These are phyloP conservation scores for Ganaspis sp. DNA, from an alignment of 1,140 invertebrate species.

Conservation along the genomic window DNA sequence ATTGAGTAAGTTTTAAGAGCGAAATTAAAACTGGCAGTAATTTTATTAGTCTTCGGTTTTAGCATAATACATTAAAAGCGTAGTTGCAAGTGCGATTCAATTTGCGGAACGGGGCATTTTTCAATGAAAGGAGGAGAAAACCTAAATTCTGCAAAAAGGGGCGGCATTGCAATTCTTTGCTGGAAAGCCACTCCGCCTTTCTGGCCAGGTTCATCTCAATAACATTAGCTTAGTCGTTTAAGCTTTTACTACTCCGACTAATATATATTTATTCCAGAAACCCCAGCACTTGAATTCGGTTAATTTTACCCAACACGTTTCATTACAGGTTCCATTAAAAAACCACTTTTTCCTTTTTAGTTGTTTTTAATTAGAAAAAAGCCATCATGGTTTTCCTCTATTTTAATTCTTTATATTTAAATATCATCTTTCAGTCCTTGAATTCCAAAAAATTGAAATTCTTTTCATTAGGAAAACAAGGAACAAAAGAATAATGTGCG, in stretches of 20 bases:
- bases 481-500: no score
- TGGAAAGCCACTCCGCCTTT: slow-evolving; percentile 62
- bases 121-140: slow-evolving; percentile 50
- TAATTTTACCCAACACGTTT: neutral
- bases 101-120: slow-evolving; percentile 59
- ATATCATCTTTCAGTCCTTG: no score
- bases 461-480: no score
- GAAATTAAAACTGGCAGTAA: slow-evolving; percentile 33
- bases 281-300: slow-evolving; percentile 27
- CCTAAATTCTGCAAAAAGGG: slow-evolving; percentile 60
- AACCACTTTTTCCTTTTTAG: no score
- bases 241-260: slow-evolving; percentile 63
- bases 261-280: slow-evolving; percentile 55
- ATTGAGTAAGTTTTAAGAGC: neutral
- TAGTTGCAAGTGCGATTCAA: slow-evolving; percentile 62
- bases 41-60: slow-evolving; percentile 61
- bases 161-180: slow-evolving; percentile 66
- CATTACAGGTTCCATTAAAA: neutral
- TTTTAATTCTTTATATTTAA: no score
- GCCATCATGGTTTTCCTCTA: no score
- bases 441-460: no score
- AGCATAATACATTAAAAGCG: slow-evolving; percentile 63
- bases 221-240: slow-evolving; percentile 72
- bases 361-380: slow-evolving; percentile 5
- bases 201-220: slow-evolving; percentile 69